Conservation (phyloP, 2,888 invertebrate genomes). For the Mimachlamys varia region DNA sequence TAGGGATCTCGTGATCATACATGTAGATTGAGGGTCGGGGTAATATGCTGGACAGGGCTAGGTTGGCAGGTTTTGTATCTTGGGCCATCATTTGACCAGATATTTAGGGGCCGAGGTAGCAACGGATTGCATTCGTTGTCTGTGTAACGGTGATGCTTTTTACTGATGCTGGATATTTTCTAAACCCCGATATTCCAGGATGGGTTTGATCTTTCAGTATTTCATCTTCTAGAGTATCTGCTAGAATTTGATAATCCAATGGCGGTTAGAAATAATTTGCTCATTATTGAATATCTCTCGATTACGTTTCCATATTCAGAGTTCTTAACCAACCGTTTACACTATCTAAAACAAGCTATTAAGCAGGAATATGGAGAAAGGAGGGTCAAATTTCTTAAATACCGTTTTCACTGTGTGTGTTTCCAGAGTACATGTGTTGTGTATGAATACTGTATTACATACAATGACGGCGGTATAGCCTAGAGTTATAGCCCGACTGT, state of each 20-base stretch:
- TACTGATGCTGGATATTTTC: no score
- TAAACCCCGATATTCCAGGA: no score
- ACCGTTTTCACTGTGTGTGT: neutral
- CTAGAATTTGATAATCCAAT: neutral
- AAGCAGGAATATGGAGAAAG: neutral
- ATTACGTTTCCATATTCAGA: no score
- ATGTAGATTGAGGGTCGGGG: no score
- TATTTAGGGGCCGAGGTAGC: no score
- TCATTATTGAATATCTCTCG: no score
- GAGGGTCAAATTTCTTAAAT: slow-evolving; percentile 28
- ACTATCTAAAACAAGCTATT: neutral
- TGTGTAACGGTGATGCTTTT: no score
- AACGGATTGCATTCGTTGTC: no score
- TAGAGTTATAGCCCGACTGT: neutral
- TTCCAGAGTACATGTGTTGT: neutral
- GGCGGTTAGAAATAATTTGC: neutral
- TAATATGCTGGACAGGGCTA: neutral
- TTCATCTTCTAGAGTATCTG: no score
- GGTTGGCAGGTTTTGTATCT: neutral
- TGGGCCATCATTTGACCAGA: neutral
- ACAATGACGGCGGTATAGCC: neutral
- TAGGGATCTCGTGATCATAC: neutral
- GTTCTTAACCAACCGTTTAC: no score
- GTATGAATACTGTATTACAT: neutral
- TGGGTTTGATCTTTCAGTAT: no score